Evolutionary conservation across 2,113 vertebrate species (phyloP), one percentile per base, ranked within the genome.

Genomic region (Hippocampus zosterae): DNA sequence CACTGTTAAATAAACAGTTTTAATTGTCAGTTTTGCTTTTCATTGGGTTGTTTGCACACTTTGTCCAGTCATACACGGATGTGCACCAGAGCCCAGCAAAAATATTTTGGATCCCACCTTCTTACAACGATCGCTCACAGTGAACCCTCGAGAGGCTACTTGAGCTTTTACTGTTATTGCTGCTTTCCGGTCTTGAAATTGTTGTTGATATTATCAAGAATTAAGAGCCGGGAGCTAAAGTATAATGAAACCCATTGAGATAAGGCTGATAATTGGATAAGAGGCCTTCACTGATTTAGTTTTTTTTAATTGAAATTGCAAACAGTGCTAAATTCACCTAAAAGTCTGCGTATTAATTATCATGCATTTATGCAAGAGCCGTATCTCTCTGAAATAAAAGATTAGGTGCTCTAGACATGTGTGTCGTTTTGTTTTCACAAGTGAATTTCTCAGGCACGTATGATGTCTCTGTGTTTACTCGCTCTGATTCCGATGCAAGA

Each of bases 61-160:
- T 70, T 65, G 63, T 65, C 42, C 63, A 27, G n/a, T 46, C 63
- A 70, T 44, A 7, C 46, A 40, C 67, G 70, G 72, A 69, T 75
- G 57, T 60, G 44, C 37, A 29, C 37, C 73, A 69, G 68, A 73
- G 21, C 65, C 60, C 46, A 15, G 63, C 64, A 63, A 87, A 63
- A 87, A 75, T 72, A 77, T 84, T 75, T 65, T 23, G 68, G 37
- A 56, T 74, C 40, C 62, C 21, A 12, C 62, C 15, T 18, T 23
- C 41, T 25, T 42, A 18, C 12, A 8, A n/a, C 9, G 5, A 65
- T 65, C 1, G 23, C 63, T 5, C 41, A 46, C 12, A 46, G 5
- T 46, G 23, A 46, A 65, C 23, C n/a, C 19, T 65, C 42, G 44
- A 27, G 63, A 27, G 63, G 15, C n/a, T 46, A 65, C 42, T 65